Conservation (phyloP, 2,797 vertebrate genomes). For the Pogoniulus pusillus region DNA sequence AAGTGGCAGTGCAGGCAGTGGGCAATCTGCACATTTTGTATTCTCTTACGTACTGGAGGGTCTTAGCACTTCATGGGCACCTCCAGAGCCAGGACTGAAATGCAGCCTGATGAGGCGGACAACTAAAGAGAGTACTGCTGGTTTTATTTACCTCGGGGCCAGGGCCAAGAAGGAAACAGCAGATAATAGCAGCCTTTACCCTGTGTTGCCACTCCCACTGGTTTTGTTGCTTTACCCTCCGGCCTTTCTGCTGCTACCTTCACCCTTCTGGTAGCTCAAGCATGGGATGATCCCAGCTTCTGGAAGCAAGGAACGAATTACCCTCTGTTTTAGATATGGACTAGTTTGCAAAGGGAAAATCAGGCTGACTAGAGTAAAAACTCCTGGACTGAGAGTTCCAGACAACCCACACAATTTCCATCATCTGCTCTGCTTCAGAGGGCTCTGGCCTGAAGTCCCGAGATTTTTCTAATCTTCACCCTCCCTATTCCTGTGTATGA, state of each 20-base stretch:
- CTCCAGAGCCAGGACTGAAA: neutral
- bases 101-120: neutral
- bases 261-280: neutral
- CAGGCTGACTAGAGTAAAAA: neutral
- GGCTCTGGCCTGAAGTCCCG: neutral
- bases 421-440: neutral
- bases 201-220: rapidly evolving
- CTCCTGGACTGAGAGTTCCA: neutral
- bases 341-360: neutral
- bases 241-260: neutral
- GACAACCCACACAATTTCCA: neutral
- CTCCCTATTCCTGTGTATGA: neutral
- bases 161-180: neutral
- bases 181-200: neutral
- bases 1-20: neutral
- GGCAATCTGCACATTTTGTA: neutral
- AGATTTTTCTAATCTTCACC: neutral
- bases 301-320: neutral
- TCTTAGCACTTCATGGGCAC: neutral
- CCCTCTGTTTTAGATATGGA: neutral
- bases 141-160: neutral
- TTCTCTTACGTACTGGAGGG: neutral
- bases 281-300: neutral
- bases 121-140: neutral
- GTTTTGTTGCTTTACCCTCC: neutral